phyloP scores from a whole-genome alignment of 1,140 invertebrate species.

The Pentalonia nigronervosa region DNA sequence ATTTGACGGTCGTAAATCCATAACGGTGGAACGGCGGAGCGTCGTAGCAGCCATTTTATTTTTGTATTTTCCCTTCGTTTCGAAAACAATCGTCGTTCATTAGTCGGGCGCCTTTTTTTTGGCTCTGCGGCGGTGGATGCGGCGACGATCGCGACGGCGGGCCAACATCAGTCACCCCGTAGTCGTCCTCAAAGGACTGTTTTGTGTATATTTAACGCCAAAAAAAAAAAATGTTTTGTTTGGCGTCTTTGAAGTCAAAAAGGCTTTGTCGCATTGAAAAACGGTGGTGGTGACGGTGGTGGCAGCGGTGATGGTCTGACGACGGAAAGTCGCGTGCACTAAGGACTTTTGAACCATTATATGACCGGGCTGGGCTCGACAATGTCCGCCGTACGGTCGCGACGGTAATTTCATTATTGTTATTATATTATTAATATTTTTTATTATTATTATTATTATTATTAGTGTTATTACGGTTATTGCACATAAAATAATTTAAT shows the following conservation, averaged over 20 bases:
- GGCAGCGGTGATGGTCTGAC: background rate
- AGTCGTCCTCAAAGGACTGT: background rate
- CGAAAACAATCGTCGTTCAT: background rate
- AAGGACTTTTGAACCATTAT: background rate
- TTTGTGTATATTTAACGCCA: background rate
- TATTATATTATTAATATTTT: background rate
- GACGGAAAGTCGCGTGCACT: background rate
- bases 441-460: conserved; percentile 8
- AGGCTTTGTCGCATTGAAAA: background rate
- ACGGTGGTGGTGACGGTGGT: background rate
- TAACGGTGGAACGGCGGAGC: too few relatives aligned
- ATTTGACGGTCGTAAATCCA: background rate
- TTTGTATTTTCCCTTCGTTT: background rate
- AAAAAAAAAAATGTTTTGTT: conserved; percentile 1
- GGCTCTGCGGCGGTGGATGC: too few relatives aligned
- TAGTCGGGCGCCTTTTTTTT: background rate
- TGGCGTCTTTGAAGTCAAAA: conserved; percentile 18
- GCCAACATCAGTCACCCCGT: background rate
- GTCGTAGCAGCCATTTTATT: background rate
- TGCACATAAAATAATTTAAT: conserved; percentile 5
- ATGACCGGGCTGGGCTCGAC: background rate
- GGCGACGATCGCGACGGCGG: background rate
- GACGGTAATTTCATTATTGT: background rate
- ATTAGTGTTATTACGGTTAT: background rate
- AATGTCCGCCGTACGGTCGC: background rate